These are phyloP conservation scores for Cephus spinipes DNA, from an alignment of 2,888 invertebrate species.

Conservation along the genomic window DNA sequence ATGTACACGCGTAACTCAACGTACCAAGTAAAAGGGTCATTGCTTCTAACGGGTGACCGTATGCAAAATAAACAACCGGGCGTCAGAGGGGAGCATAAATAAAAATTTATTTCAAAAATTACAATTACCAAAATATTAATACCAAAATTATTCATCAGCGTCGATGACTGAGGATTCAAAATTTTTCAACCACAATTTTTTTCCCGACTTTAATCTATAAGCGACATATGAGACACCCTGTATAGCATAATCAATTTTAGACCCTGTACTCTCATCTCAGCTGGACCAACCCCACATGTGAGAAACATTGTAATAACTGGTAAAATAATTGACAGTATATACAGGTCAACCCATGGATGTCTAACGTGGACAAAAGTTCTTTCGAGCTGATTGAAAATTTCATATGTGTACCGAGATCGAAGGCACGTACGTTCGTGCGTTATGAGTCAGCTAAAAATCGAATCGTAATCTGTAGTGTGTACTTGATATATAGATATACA, in stretches of 20 bases:
- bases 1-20: conserved; percentile 20
- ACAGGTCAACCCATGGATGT: neutral
- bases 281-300: neutral
- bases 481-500: neutral
- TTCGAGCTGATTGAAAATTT: conserved; percentile 9
- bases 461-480: conserved; percentile 10
- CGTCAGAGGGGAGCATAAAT: conserved; percentile 14
- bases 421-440: conserved; percentile 14
- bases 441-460: conserved; percentile 21
- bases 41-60: neutral
- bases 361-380: neutral
- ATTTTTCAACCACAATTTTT: neutral
- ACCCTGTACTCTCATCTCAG: conserved; percentile 10
- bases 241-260: conserved; percentile 6
- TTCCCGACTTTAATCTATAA: neutral
- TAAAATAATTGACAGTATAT: neutral
- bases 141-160: neutral
- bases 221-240: conserved; percentile 12
- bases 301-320: neutral
- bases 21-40: conserved; percentile 20
- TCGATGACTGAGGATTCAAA: neutral
- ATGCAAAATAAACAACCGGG: conserved; percentile 1
- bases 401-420: conserved; percentile 6
- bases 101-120: conserved; percentile 14
- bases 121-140: neutral